phyloP scores from a whole-genome alignment of 92 coral and sea anemone species.

The Epizoanthus rinbou region DNA sequence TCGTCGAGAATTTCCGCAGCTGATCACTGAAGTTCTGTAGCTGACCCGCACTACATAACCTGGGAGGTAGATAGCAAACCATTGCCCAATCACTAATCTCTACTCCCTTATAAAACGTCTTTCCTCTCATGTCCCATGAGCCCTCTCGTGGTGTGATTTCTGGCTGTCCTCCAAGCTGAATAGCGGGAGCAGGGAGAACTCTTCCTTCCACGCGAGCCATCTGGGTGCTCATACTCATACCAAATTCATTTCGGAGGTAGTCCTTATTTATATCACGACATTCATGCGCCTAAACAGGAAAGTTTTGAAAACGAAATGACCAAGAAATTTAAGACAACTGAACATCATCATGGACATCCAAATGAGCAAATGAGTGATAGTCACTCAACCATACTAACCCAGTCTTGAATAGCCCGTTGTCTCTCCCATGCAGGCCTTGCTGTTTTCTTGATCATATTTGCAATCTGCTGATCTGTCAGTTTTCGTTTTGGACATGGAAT shows the following conservation, averaged over 20 bases:
- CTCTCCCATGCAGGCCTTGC: slow-evolving; percentile 79
- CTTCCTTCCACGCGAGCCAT: slow-evolving; percentile 84
- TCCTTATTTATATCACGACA: slow-evolving; percentile 49
- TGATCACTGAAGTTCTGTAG: slow-evolving; percentile 49
- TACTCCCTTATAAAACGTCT: slow-evolving; percentile 54
- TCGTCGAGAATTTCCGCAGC: slow-evolving; percentile 58
- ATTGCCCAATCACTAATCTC: slow-evolving; percentile 73
- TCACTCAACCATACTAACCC: slow-evolving; percentile 56
- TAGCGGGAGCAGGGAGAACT: slow-evolving; percentile 78
- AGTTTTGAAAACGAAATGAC: neutral
- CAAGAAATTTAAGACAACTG: neutral
- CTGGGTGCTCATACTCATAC: slow-evolving; percentile 67
- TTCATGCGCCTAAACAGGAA: slow-evolving; percentile 60
- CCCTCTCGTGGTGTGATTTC: slow-evolving; percentile 72
- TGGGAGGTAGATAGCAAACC: slow-evolving; percentile 62
- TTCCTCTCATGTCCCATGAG: slow-evolving; percentile 80
- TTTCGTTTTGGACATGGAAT: slow-evolving; percentile 74
- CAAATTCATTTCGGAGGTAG: slow-evolving; percentile 68
- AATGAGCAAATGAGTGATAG: too few relatives aligned
- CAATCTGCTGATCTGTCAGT: slow-evolving; percentile 79
- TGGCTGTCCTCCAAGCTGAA: slow-evolving; percentile 62
- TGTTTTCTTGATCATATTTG: slow-evolving; percentile 80
- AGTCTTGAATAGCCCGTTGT: slow-evolving; percentile 54
- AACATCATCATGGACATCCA: too few relatives aligned
- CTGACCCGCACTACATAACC: slow-evolving; percentile 33